Evolutionary conservation across 2,888 invertebrate genomes (phyloP).

Genomic region (Hofmannophila pseudospretella): DNA sequence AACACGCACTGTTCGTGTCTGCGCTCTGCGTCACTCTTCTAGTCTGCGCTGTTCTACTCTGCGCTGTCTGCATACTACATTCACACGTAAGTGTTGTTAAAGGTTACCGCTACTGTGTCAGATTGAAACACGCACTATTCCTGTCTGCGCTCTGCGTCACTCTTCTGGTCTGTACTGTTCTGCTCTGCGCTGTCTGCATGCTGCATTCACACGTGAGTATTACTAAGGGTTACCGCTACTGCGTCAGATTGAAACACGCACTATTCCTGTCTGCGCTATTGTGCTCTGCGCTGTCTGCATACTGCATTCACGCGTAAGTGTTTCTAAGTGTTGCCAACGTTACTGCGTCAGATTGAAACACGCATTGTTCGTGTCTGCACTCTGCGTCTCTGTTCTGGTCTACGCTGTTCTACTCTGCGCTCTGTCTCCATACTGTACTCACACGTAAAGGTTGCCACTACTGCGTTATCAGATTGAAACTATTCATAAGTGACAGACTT

Average conservation of each 20-base stretch:
- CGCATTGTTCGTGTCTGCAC: constrained; percentile 85
- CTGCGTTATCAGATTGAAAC: constrained; percentile 83
- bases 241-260: constrained; percentile 84
- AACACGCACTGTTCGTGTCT: constrained; percentile 86
- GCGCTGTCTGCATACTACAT: constrained; percentile 77
- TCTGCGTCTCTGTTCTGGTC: constrained; percentile 81
- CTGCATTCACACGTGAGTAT: constrained; percentile 77
- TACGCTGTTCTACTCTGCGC: constrained; percentile 79
- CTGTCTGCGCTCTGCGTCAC: constrained; percentile 84
- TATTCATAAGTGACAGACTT: not conserved
- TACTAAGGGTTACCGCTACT: constrained; percentile 66
- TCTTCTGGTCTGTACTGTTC: constrained; percentile 76
- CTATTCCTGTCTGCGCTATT: constrained; percentile 83
- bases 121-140: constrained; percentile 86
- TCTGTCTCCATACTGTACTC: constrained; percentile 74
- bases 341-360: constrained; percentile 84
- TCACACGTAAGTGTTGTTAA: constrained; percentile 68
- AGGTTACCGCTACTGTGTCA: constrained; percentile 79
- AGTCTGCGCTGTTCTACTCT: constrained; percentile 79
- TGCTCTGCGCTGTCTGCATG: constrained; percentile 79
- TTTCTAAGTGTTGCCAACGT: constrained; percentile 44
- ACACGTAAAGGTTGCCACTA: constrained; percentile 74
- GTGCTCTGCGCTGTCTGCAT: constrained; percentile 80
- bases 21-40: constrained; percentile 82
- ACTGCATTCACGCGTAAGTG: constrained; percentile 77